phyloP scores from a whole-genome alignment of 2,797 vertebrate genomes.

The Remorina albescens region DNA sequence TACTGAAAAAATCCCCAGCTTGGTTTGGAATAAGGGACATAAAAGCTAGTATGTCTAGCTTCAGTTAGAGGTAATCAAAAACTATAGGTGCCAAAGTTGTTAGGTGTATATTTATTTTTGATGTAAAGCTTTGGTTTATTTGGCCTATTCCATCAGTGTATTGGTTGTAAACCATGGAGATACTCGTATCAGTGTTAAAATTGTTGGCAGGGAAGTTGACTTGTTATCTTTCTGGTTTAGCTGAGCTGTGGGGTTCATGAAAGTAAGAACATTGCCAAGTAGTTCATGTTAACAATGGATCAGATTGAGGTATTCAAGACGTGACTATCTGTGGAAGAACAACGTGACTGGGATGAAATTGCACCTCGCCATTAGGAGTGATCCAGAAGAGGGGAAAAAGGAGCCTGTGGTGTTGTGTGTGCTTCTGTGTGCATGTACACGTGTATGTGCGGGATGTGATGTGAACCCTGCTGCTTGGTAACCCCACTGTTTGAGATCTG shows the following conservation, averaged over 20 bases:
- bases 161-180: constrained; percentile 26
- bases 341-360: constrained; percentile 35
- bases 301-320: constrained; percentile 36
- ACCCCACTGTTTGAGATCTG: constrained; percentile 71
- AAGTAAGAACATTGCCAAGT: constrained; percentile 30
- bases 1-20: neutral
- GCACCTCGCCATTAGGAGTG: constrained; percentile 34
- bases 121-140: neutral
- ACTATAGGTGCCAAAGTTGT: neutral
- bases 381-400: constrained; percentile 21
- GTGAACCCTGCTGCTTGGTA: constrained; percentile 56
- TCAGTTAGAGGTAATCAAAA: neutral
- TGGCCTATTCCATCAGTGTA: neutral
- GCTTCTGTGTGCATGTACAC: constrained; percentile 16
- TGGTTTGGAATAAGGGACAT: neutral
- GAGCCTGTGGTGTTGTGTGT: constrained; percentile 15
- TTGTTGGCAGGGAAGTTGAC: constrained; percentile 29
- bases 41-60: neutral
- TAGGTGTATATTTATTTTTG: neutral
- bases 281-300: constrained; percentile 34
- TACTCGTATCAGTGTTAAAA: constrained; percentile 28
- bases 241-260: constrained; percentile 20
- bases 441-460: constrained; percentile 43
- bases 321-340: constrained; percentile 32
- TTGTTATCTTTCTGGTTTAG: constrained; percentile 11